Conservation (phyloP, 1,140 invertebrate genomes). For the Physella acuta region DNA sequence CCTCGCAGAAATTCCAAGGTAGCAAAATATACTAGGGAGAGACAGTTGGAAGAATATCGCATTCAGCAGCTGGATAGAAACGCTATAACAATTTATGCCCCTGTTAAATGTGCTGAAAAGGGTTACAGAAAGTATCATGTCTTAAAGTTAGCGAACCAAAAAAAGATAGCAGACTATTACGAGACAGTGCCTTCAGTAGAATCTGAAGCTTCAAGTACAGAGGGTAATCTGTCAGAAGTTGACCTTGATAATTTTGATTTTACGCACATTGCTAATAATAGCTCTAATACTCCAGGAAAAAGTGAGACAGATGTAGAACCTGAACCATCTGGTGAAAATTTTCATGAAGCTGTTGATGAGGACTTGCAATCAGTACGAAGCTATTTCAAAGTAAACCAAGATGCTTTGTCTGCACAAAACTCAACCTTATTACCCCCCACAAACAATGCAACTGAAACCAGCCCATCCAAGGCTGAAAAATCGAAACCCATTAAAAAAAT, state of each 20-base stretch:
- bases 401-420: too few species aligned
- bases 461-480: neutral
- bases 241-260: conserved; percentile 3
- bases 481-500: neutral
- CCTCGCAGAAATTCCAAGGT: neutral
- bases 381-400: conserved; percentile 1
- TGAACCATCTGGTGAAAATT: neutral
- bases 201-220: neutral
- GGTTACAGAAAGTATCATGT: neutral
- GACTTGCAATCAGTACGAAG: conserved; percentile 7
- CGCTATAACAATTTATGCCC: conserved; percentile 20
- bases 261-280: neutral
- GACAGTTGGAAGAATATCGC: neutral
- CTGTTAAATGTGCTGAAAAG: conserved; percentile 10
- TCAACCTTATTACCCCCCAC: neutral
- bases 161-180: conserved; percentile 21
- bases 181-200: neutral
- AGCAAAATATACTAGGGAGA: neutral
- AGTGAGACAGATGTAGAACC: neutral
- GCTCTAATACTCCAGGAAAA: neutral
- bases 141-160: conserved; percentile 21
- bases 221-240: neutral
- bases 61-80: conserved; percentile 3
- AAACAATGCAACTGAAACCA: neutral
- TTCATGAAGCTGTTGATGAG: neutral